Percentiles rank a stretch among this genome's conserved stretches.
phyloP scores from a whole-genome alignment of 2,888 invertebrate species.

The Metacarcinus magister region DNA sequence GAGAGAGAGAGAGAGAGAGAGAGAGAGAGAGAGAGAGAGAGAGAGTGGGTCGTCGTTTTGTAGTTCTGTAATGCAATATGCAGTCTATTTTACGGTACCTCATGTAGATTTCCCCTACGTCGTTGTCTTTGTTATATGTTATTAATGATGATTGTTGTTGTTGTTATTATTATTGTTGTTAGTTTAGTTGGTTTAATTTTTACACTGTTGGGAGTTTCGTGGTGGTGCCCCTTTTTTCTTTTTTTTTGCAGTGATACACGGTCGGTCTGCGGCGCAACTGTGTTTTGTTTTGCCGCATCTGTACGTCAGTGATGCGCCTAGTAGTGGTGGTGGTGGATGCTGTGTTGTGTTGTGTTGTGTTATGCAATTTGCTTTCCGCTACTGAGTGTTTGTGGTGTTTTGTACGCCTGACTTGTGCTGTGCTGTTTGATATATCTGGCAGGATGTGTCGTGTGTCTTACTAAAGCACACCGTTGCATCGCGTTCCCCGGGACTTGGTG shows the following conservation, averaged over 20 bases:
- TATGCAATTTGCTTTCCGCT: neutral
- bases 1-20: too few relatives aligned
- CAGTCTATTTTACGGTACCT: conserved; percentile 32
- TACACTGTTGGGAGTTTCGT: neutral
- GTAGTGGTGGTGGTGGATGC: neutral
- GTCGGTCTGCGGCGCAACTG: neutral
- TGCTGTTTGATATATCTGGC: neutral
- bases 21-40: too few relatives aligned
- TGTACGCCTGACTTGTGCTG: neutral
- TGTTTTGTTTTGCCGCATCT: conserved; percentile 18
- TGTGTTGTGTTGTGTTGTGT: too few relatives aligned
- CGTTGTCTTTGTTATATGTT: neutral
- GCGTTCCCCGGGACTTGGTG: neutral
- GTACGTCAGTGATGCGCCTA: neutral
- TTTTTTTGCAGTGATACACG: too few relatives aligned
- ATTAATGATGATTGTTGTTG: neutral
- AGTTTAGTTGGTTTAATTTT: neutral
- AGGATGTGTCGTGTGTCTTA: neutral
- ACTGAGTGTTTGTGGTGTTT: neutral
- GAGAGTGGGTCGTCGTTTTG: neutral
- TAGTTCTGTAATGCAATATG: conserved; percentile 27
- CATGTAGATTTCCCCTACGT: neutral
- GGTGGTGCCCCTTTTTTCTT: too few relatives aligned
- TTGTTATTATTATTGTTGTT: neutral
- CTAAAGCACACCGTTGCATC: neutral